These are phyloP conservation scores for Leptinotarsa peninsularis DNA, from an alignment of 2,888 invertebrate genomes.

Conservation along the genomic window DNA sequence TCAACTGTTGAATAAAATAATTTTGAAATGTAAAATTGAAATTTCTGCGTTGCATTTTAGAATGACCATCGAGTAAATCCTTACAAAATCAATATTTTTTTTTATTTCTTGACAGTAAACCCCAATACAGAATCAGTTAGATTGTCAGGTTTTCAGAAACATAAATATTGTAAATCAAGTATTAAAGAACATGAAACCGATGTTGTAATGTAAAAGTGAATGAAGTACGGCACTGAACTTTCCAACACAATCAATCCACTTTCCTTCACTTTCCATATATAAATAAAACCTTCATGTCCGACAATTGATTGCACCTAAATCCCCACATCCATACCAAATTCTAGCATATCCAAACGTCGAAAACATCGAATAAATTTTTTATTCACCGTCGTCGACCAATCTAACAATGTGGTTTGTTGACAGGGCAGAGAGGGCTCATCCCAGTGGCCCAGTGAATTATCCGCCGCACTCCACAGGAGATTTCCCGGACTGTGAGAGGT, in stretches of 20 bases:
- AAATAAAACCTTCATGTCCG: not conserved
- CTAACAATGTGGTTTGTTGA: conserved; percentile 54
- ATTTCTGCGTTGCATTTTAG: too few relatives aligned
- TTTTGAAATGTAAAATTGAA: too few relatives aligned
- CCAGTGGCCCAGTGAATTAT: conserved; percentile 45
- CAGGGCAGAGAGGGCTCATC: conserved; percentile 45
- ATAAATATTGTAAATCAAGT: too few relatives aligned
- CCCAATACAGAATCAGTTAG: too few relatives aligned
- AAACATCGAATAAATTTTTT: conserved; percentile 5
- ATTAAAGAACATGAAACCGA: too few relatives aligned
- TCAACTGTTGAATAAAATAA: too few relatives aligned
- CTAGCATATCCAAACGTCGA: conserved; percentile 1
- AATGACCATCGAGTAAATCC: too few relatives aligned
- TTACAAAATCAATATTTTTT: too few relatives aligned
- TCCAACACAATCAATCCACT: not conserved
- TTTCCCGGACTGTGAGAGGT: not conserved
- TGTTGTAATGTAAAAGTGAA: not conserved
- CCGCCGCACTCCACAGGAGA: conserved; percentile 1
- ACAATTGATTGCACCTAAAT: not conserved
- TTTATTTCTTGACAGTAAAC: too few relatives aligned
- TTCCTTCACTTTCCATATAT: not conserved
- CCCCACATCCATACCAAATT: not conserved
- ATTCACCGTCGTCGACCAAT: conserved; percentile 19
- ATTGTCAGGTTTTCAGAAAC: too few relatives aligned
- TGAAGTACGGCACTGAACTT: not conserved